A percentile compares a stretch with the other conserved stretches of the same genome.
Conservation (phyloP, 2,113 vertebrate genomes). For the Oreocharis arfaki region DNA sequence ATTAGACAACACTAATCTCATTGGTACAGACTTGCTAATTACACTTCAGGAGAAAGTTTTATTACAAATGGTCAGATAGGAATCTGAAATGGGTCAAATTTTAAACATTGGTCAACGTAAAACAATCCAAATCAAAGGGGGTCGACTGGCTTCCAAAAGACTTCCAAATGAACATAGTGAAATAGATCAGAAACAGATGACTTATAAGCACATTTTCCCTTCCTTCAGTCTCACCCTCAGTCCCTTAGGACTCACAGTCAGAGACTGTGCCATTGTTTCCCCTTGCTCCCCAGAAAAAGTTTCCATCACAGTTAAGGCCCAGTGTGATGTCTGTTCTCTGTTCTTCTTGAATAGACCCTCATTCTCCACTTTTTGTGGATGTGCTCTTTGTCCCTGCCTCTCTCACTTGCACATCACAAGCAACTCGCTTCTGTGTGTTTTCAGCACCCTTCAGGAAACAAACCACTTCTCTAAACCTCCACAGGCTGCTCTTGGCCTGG, state of each 20-base stretch:
- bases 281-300: not conserved
- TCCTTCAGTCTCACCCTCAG: not conserved
- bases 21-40: slow-evolving; percentile 19
- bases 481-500: not conserved
- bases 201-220: not conserved
- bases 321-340: not conserved
- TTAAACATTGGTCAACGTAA: not conserved
- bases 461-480: not conserved
- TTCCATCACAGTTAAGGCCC: not conserved
- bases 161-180: not conserved
- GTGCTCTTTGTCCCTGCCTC: not conserved
- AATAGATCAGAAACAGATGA: not conserved
- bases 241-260: accelerated
- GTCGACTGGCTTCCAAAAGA: not conserved
- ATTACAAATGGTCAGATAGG: not conserved
- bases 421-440: not conserved
- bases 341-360: not conserved
- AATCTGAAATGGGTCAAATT: not conserved
- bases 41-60: slow-evolving; percentile 29
- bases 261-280: not conserved
- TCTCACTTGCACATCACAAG: not conserved
- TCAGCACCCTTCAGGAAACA: not conserved
- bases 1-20: slow-evolving; percentile 32
- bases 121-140: not conserved
- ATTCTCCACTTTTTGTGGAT: not conserved